phyloP scores from a whole-genome alignment of 2,113 vertebrate species.

The Aegypius monachus region DNA sequence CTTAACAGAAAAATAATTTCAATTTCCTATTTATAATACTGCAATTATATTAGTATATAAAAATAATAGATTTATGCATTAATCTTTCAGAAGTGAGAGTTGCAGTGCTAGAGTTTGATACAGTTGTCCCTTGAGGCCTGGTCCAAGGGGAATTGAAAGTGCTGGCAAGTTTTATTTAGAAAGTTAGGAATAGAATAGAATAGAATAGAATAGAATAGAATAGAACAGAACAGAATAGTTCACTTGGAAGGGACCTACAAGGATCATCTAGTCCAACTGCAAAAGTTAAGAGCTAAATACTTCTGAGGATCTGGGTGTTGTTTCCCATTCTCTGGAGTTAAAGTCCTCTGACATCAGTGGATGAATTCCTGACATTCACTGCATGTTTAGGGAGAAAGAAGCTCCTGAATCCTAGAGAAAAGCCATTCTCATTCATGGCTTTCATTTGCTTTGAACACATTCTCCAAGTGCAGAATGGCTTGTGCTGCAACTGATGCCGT shows the following conservation, averaged over 20 bases:
- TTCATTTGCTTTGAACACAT: neutral
- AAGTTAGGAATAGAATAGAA: neutral
- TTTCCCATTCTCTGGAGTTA: neutral
- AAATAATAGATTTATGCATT: neutral
- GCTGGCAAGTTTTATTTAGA: neutral
- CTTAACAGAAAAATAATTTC: neutral
- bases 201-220: neutral
- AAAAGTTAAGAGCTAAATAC: neutral
- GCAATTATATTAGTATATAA: neutral
- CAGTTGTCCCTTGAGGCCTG: neutral
- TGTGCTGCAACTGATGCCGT: neutral
- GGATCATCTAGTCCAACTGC: neutral
- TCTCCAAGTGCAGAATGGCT: neutral
- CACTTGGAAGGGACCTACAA: neutral
- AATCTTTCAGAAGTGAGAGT: neutral
- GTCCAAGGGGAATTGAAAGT: neutral
- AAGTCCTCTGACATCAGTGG: neutral
- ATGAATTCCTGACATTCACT: neutral
- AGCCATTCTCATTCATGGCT: neutral
- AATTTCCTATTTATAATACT: neutral
- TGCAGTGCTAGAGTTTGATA: neutral
- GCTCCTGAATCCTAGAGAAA: neutral
- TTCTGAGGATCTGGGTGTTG: neutral
- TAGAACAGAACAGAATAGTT: neutral
- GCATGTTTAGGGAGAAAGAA: neutral